phyloP scores from a whole-genome alignment of 2,888 invertebrate species.

The Cinara cedri region DNA sequence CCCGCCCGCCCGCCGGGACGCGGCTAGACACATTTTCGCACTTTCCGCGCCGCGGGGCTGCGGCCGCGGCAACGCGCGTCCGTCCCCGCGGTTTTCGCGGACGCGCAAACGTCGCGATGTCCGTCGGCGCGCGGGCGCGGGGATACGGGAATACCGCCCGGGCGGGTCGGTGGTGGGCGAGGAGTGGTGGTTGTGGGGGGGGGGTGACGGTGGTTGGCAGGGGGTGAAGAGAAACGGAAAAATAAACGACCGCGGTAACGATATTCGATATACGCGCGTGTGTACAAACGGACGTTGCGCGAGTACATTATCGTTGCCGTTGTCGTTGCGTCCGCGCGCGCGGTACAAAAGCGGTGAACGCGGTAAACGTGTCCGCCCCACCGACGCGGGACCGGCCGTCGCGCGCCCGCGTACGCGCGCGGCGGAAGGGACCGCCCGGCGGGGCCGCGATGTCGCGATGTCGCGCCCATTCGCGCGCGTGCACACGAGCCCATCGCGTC shows the following conservation, averaged over 20 bases:
- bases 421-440: conserved; percentile 38
- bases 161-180: too few species aligned
- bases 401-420: background rate
- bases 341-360: background rate
- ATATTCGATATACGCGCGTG: too few species aligned
- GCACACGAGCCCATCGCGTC: too few species aligned
- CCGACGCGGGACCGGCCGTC: conserved; percentile 17
- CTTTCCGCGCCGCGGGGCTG: conserved; percentile 40
- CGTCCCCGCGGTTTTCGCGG: background rate
- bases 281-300: too few species aligned
- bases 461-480: background rate
- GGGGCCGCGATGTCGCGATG: conserved; percentile 45
- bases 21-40: conserved; percentile 56
- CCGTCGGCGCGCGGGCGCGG: background rate
- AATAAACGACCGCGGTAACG: background rate
- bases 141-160: background rate
- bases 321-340: too few species aligned
- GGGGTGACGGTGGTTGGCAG: too few species aligned
- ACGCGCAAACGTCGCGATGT: too few species aligned
- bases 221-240: background rate
- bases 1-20: background rate
- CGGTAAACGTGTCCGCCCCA: conserved; percentile 33
- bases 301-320: too few species aligned
- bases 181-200: too few species aligned
- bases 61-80: too few species aligned